Base-by-base conservation (phyloP, 2,888 invertebrate genomes). In the Polyploca ridens region DNA sequence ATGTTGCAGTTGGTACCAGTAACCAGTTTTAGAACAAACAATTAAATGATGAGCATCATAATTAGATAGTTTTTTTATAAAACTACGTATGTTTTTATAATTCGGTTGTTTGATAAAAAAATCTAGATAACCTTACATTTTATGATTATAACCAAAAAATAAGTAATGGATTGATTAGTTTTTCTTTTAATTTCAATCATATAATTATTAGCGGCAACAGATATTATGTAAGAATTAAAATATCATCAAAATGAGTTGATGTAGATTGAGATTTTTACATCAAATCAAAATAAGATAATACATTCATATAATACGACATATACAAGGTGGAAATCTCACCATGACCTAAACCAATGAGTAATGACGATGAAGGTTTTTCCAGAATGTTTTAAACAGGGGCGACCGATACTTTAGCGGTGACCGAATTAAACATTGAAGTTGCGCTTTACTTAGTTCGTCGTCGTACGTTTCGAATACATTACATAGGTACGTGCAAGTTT, bases 321-420 rank as follows among this genome's bases (percentile, higher is more conserved):
- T 10, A 54, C 54, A 54, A 54, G 54, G 54, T 54, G 19, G 54
- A 54, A 54, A 54, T 0, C 54, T 54, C 7, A n/a, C 54, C 54
- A 19, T 54, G 54, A 54, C 54, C 54, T 54, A 19, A 54, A 54
- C 54, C 7, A 49, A 14, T 49, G 14, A 27, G 27, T 27, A 2
- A 27, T 2, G 27, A 54, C 8, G 16, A 54, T 10, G 54, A 54
- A 16, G 54, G 19, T 19, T 8, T 16, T 19, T 54, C 54, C 54
- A 54, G 54, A 54, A 54, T 54, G 54, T 54, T 16, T 16, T 19
- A 19, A 54, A 10, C 54, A 54, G 19, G 54, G 54, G 54, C 54
- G 19, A 19, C 54, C 16, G 16, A 16, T 49, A 16, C n/a, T 16
- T 16, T 19, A 54, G 10, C 10, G 16, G 13, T 13, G 13, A 54